Evolutionary conservation across 2,113 vertebrate species (phyloP), one percentile per base, ranked within the genome.

Genomic region (Epinephelus cyanopodus): DNA sequence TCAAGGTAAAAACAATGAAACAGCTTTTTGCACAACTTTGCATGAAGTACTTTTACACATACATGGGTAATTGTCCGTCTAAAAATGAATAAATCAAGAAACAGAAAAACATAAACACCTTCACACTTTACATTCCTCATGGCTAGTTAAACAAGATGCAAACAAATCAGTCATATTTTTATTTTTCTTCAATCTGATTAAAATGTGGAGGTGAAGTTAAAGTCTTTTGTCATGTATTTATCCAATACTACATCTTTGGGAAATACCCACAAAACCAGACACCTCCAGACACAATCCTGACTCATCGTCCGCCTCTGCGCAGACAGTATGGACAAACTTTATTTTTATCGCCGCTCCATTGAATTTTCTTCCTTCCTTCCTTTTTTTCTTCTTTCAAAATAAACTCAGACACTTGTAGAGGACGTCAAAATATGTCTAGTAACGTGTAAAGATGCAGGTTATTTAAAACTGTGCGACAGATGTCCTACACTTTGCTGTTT

Each of bases 221-320:
- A 57, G 3, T 74, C 17, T 61, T 83, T 78, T 48, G 42, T n/a
- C 1, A 2, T 62, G 54, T 29, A 56, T 60, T 56, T 68, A 74
- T 77, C 57, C 47, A 71, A 7, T 63, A 63, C 13, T 66, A 66
- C 19, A 81, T 87, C 27, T 85, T 70, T 70, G 74, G 92, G 92
- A 90, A 94, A 85, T 87, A 88, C 92, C 90, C 86, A 68, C n/a
- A 45, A 9, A 71, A 68, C 79, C 88, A 92, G 86, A 92, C 85
- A 78, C 48, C 70, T 87, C 90, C 83, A 84, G 93, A 92, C 91
- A 82, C 18, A 67, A 77, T 54, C 58, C 57, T 94, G 90, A 94
- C 85, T 94, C 93, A 94, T 79, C 65, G n/a, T 76, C 57, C 70
- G 54, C 64, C 68, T 29, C 65, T 47, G 29, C 58, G 37, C 84